phyloP scores from a whole-genome alignment of 2,113 vertebrate species.

The Campylorhamphus procurvoides region DNA sequence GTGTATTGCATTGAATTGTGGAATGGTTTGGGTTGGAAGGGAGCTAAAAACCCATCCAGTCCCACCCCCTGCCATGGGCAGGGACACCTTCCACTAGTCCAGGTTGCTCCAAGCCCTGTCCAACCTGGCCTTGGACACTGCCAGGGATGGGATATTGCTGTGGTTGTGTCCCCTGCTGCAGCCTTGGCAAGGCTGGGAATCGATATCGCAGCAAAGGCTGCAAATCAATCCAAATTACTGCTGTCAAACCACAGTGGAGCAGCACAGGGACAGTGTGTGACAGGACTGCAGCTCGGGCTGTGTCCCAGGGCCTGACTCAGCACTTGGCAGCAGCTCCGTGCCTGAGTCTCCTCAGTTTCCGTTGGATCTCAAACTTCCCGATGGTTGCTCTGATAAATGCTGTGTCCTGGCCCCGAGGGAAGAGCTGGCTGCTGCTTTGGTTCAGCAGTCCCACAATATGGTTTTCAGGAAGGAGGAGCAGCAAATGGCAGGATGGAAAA shows the following conservation, averaged over 20 bases:
- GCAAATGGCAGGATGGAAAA: not conserved
- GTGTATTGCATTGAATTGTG: too few species aligned
- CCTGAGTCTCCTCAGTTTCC: not conserved
- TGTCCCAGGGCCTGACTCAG: not conserved
- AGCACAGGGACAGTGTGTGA: not conserved
- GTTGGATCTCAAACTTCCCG: not conserved
- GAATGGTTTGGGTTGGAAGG: not conserved
- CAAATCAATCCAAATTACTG: rapidly evolving
- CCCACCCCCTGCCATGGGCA: not conserved
- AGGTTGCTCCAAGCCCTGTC: not conserved
- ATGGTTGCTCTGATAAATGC: not conserved
- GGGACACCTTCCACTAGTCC: not conserved
- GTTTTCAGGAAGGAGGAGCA: not conserved
- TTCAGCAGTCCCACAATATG: not conserved
- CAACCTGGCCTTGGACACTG: not conserved
- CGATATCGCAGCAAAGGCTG: not conserved
- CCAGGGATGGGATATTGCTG: not conserved
- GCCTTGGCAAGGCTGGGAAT: not conserved
- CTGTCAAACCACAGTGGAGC: not conserved
- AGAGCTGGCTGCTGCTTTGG: not conserved
- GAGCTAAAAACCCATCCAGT: not conserved
- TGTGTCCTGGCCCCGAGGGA: not conserved
- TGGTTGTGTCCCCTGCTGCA: not conserved
- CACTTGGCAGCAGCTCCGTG: not conserved
- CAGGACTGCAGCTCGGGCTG: rapidly evolving